A percentile compares a stretch with the other conserved stretches of the same genome.
Evolutionary conservation across 64 coral and sea anemone species (phyloP).

Genomic region (Anthopleura sola): DNA sequence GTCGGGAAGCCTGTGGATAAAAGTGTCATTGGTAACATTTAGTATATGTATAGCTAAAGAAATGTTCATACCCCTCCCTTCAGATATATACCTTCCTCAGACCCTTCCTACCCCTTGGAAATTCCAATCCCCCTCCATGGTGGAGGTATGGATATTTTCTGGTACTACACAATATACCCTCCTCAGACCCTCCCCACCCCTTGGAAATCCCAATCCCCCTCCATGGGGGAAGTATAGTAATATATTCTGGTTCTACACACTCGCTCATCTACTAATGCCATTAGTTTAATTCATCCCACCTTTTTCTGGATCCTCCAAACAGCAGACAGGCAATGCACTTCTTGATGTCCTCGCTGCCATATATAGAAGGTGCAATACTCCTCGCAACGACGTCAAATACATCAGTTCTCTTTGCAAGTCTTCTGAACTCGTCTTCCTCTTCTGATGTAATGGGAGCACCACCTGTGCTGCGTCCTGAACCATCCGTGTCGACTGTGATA

Average conservation of each 20-base stretch:
- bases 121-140: too few species aligned
- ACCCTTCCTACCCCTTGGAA: too few species aligned
- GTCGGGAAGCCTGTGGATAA: conserved; percentile 69
- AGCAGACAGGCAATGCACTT: conserved; percentile 90
- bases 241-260: not conserved
- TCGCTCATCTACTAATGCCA: not conserved
- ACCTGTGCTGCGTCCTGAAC: conserved; percentile 73
- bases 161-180: too few species aligned
- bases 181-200: too few species aligned
- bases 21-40: not conserved
- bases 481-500: conserved; percentile 94
- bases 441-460: conserved; percentile 41
- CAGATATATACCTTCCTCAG: too few species aligned
- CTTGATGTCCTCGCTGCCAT: conserved; percentile 95
- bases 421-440: conserved; percentile 93
- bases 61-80: too few species aligned
- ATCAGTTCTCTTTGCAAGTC: conserved; percentile 83
- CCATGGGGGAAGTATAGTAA: too few species aligned
- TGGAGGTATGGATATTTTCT: too few species aligned
- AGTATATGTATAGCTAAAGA: too few species aligned
- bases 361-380: conserved; percentile 99
- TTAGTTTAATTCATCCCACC: conserved; percentile 18
- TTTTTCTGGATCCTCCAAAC: conserved; percentile 99
- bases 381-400: conserved; percentile 80
- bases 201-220: too few species aligned